Base-by-base conservation (phyloP, 2,113 vertebrate species). In the Hippocampus abdominalis region DNA sequence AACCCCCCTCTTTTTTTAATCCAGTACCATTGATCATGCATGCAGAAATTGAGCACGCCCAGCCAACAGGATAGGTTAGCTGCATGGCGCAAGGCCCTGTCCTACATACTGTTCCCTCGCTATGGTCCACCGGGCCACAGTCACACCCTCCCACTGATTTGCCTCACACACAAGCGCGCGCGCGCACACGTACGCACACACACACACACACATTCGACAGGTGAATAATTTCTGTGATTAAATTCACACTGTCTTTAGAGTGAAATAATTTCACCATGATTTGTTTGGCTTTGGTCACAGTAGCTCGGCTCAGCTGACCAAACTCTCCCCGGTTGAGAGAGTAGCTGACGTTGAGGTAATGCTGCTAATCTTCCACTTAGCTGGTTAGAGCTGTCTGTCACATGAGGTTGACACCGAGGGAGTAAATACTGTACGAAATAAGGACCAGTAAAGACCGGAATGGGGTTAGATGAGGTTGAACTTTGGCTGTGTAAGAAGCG, bases 11-110 rank as follows among this genome's bases (percentile, higher is more conserved):
- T 82, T 79, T 85, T 79, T 85, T 85, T 86, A 82, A 90, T 92
- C 88, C 91, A 85, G 69, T 80, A 77, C 85, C 89, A 92, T 92
- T 92, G 91, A 92, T 92, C 91, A 92, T 91, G 91, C 91, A 92
- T 92, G 91, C 90, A 91, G 91, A 92, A 92, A 91, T 87, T 90
- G 77, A 91, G 87, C 87, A 90, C 88, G 82, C 90, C 91, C 89
- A 81, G 79, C 84, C 84, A 70, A 87, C 85, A 80, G 88, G 87
- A 89, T 88, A 88, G 85, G 88, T 84, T 88, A 78, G 81, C 81
- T 64, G 62, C 65, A 51, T 64, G 73, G 83, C 77, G 84, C 79
- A 70, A 71, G 81, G 86, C 85, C 81, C 85, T 92, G 91, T 90
- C 91, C 91, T 91, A 92, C 90, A 91, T 91, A 91, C 90, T 89